Conservation (phyloP, 2,888 invertebrate species). For the Meta bourneti region DNA sequence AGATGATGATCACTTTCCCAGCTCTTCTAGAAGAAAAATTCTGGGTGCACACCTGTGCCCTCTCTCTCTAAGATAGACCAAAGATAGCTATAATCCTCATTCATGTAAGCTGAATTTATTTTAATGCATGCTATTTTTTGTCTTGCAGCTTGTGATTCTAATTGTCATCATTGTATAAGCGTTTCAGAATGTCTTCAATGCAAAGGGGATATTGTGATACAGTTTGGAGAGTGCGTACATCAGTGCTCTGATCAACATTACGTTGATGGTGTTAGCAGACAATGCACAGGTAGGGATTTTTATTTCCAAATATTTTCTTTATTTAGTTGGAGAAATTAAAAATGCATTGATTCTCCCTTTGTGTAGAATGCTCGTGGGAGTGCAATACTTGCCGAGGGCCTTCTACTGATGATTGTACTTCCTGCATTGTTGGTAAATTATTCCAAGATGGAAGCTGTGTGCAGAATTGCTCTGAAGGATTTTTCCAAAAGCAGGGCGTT, state of each 20-base stretch:
- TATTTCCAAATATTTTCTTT: not conserved
- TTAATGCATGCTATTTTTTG: too few relatives aligned
- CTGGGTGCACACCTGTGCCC: too few relatives aligned
- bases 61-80: too few relatives aligned
- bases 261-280: slow-evolving; percentile 53
- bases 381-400: slow-evolving; percentile 65
- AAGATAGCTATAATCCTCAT: too few relatives aligned
- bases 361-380: slow-evolving; percentile 57
- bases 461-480: slow-evolving; percentile 50
- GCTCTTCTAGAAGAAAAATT: too few relatives aligned
- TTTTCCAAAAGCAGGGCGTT: slow-evolving; percentile 34
- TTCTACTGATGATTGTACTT: slow-evolving; percentile 39
- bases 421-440: slow-evolving; percentile 46
- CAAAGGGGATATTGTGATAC: slow-evolving; percentile 65
- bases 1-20: too few relatives aligned
- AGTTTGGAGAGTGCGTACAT: slow-evolving; percentile 60
- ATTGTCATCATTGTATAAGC: slow-evolving; percentile 60
- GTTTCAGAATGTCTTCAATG: slow-evolving; percentile 48
- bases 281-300: slow-evolving; percentile 58
- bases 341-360: not conserved
- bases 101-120: too few relatives aligned
- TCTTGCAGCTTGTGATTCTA: slow-evolving; percentile 52
- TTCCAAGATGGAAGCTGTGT: slow-evolving; percentile 65
- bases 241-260: slow-evolving; percentile 57
- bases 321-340: not conserved